Evolutionary conservation across 2,113 vertebrate species (phyloP).

Genomic region (Opisthocomus hoazin): DNA sequence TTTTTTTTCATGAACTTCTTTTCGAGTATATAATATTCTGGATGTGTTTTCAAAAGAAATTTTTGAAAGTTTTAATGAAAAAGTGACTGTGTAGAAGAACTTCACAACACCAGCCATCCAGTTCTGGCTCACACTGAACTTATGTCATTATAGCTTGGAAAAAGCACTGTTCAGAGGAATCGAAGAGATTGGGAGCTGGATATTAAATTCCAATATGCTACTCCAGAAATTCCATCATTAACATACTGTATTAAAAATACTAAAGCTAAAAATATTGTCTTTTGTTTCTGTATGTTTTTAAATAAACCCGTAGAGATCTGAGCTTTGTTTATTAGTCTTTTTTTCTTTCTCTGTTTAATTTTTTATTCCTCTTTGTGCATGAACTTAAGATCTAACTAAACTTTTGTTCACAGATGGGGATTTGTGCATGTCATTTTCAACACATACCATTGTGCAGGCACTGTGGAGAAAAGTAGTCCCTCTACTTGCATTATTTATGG

Average conservation of each 20-base stretch:
- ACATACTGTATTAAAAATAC: neutral
- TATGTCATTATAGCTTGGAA: neutral
- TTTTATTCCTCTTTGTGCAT: neutral
- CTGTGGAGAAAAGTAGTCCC: neutral
- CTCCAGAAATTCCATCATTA: neutral
- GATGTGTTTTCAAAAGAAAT: neutral
- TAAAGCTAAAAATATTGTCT: neutral
- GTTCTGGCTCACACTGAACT: neutral
- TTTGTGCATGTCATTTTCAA: constrained; percentile 1
- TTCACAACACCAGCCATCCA: neutral
- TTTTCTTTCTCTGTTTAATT: neutral
- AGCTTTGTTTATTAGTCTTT: neutral
- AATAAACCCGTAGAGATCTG: neutral
- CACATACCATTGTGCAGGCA: neutral
- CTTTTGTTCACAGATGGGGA: neutral
- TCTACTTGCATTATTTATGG: constrained; percentile 47
- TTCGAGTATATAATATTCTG: neutral
- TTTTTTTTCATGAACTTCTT: neutral
- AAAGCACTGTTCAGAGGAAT: neutral
- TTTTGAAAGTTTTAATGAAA: neutral
- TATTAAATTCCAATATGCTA: neutral
- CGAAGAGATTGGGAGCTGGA: neutral
- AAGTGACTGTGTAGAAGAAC: neutral
- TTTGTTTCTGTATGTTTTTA: neutral
- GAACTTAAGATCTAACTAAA: neutral